These are phyloP conservation scores for Solenopsis fugax DNA, from an alignment of 1,140 invertebrate genomes.

Conservation along the genomic window DNA sequence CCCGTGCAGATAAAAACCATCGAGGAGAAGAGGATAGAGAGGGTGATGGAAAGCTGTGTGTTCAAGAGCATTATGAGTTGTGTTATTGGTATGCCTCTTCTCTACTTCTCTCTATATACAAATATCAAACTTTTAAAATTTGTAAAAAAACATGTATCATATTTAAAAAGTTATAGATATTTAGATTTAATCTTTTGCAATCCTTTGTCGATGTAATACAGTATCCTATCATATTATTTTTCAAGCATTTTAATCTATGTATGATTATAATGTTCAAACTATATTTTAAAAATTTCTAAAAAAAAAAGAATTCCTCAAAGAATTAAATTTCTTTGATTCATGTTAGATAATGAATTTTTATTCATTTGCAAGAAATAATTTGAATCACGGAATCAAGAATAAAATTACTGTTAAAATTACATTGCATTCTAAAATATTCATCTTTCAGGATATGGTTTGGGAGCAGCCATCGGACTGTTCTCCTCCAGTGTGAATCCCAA, in stretches of 20 bases:
- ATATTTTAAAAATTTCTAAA: neutral
- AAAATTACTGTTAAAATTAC: neutral
- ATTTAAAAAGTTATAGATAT: neutral
- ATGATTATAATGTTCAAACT: neutral
- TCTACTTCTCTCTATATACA: neutral
- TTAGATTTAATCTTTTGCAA: neutral
- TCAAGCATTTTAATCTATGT: neutral
- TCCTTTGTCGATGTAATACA: neutral
- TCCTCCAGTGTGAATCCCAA: conserved; percentile 98
- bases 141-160: no score
- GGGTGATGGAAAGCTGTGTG: conserved; percentile 95
- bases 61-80: conserved; percentile 97
- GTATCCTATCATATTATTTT: neutral
- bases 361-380: neutral
- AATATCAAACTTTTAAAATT: neutral
- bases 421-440: neutral
- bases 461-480: conserved; percentile 97
- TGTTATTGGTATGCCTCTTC: conserved; percentile 85
- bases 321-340: neutral
- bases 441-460: conserved; percentile 95
- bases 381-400: neutral
- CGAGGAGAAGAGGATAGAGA: conserved; percentile 95
- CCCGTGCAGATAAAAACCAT: conserved; percentile 93
- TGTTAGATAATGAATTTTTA: neutral
- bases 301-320: no score